Evolutionary conservation across 2,113 vertebrate genomes (phyloP).

Genomic region (Penelope pileata): DNA sequence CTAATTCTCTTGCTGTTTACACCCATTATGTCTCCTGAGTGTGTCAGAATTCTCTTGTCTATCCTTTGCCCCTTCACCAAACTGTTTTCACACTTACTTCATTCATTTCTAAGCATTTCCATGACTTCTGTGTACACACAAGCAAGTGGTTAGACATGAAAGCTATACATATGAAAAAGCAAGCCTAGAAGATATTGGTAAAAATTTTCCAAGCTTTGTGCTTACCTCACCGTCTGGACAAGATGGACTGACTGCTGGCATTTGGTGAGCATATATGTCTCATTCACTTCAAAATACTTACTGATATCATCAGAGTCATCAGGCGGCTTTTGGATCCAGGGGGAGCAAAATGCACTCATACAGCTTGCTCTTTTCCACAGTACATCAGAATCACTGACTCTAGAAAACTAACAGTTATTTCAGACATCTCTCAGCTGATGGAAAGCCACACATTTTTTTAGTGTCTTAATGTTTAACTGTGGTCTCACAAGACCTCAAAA

Average conservation of each 20-base stretch:
- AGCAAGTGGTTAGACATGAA: neutral
- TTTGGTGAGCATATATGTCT: neutral
- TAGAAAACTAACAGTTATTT: neutral
- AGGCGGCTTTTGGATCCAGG: neutral
- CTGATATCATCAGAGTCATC: neutral
- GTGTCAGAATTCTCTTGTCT: neutral
- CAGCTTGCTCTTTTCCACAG: neutral
- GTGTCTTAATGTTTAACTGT: neutral
- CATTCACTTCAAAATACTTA: neutral
- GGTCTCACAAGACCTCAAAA: neutral
- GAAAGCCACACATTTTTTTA: neutral
- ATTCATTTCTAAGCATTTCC: neutral
- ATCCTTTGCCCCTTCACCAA: neutral
- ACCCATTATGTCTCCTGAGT: neutral
- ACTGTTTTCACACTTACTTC: neutral
- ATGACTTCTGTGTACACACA: neutral
- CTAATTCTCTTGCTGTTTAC: neutral
- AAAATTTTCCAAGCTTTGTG: neutral
- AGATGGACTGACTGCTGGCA: neutral
- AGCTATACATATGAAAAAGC: neutral
- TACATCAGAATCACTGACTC: neutral
- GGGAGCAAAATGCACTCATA: neutral
- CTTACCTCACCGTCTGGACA: neutral
- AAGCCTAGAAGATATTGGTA: neutral
- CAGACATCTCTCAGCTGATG: neutral